Evolutionary conservation across 2,797 vertebrate genomes (phyloP).

Genomic region (Sebastes miniatus): DNA sequence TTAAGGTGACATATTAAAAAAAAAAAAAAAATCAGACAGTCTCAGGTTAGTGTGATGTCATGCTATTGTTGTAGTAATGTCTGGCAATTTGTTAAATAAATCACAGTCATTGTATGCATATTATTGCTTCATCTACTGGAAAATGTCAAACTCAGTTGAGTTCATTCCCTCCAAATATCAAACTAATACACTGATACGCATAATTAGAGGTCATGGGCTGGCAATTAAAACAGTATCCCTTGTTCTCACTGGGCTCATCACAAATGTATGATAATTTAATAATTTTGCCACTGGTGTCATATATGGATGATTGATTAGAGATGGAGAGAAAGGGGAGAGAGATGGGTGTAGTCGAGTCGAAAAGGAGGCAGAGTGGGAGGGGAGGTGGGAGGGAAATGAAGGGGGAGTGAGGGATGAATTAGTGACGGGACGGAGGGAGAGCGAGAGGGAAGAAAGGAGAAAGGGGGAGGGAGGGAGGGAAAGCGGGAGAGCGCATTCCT

Average conservation of each 20-base stretch:
- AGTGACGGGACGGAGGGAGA: constrained; percentile 62
- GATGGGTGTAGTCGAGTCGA: constrained; percentile 51
- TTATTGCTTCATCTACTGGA: constrained; percentile 66
- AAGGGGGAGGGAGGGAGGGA: not conserved
- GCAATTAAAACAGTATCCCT: constrained; percentile 79
- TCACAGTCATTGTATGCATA: constrained; percentile 50
- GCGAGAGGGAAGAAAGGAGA: constrained; percentile 36
- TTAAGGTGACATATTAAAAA: not conserved
- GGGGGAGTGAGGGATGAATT: constrained; percentile 61
- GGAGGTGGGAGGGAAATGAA: constrained; percentile 57
- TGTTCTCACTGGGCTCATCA: constrained; percentile 67
- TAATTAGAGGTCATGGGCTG: constrained; percentile 76
- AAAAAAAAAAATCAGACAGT: not conserved
- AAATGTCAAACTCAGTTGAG: constrained; percentile 73
- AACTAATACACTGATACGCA: constrained; percentile 73
- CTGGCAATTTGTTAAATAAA: constrained; percentile 62
- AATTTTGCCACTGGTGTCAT: constrained; percentile 74
- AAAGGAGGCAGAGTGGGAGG: constrained; percentile 59
- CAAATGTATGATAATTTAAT: constrained; percentile 76
- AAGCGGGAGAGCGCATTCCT: constrained; percentile 70
- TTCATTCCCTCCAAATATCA: constrained; percentile 74
- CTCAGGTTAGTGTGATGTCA: constrained; percentile 20
- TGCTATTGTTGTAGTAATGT: constrained; percentile 18
- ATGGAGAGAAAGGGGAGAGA: constrained; percentile 52
- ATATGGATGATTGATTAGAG: constrained; percentile 78